These are phyloP conservation scores for Drosophila helvetica DNA, from an alignment of 2,888 invertebrate species.

Conservation along the genomic window DNA sequence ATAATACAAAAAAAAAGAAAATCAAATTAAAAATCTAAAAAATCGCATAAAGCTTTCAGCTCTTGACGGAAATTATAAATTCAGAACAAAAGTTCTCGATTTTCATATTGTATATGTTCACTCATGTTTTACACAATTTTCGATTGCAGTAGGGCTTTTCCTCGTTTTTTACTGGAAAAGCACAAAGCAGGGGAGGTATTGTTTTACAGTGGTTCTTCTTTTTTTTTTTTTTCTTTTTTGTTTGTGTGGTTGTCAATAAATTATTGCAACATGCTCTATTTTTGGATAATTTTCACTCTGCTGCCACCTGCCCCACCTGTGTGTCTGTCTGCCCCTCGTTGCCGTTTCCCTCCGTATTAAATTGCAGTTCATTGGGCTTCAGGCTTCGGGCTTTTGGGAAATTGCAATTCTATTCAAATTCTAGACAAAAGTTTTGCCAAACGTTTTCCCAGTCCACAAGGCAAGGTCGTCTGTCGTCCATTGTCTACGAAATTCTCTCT, in stretches of 20 bases:
- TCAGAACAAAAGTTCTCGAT: constrained; percentile 48
- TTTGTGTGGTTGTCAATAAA: constrained; percentile 54
- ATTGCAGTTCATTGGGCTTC: constrained; percentile 13
- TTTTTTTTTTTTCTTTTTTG: neutral
- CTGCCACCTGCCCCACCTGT: neutral
- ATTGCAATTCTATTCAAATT: constrained; percentile 26
- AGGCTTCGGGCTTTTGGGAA: neutral
- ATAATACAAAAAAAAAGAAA: constrained; percentile 7
- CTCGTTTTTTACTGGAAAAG: constrained; percentile 47
- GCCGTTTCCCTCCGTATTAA: neutral
- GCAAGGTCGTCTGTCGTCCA: constrained; percentile 58
- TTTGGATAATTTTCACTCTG: constrained; percentile 15
- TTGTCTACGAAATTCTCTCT: constrained; percentile 22
- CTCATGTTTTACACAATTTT: constrained; percentile 56
- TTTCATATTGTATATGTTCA: constrained; percentile 12
- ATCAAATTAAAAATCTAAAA: constrained; percentile 19
- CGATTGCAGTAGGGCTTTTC: constrained; percentile 23
- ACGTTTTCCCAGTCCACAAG: constrained; percentile 22
- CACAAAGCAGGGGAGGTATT: constrained; percentile 44
- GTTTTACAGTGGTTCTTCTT: constrained; percentile 38
- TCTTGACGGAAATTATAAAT: constrained; percentile 70
- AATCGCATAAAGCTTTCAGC: constrained; percentile 63
- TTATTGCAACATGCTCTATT: constrained; percentile 47
- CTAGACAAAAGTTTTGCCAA: constrained; percentile 4
- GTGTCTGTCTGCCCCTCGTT: neutral